Conservation (phyloP, 2,113 vertebrate species). For the human region DNA sequence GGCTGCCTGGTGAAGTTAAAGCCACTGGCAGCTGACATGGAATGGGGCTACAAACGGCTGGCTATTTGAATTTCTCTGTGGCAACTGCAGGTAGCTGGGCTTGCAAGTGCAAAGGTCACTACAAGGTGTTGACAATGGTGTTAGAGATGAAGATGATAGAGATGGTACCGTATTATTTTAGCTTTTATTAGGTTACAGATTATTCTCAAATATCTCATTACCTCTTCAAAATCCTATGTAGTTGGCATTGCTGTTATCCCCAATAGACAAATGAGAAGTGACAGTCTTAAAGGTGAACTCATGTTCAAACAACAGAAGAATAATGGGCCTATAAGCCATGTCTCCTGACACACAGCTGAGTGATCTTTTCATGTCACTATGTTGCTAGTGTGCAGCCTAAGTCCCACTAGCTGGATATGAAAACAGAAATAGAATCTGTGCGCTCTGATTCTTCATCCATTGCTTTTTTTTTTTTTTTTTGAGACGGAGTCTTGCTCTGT, state of each 20-base stretch:
- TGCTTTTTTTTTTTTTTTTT: too few relatives aligned
- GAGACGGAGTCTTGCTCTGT: too few relatives aligned
- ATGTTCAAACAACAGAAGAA: not conserved
- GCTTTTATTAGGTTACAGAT: not conserved
- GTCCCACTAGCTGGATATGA: not conserved
- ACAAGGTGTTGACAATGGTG: not conserved
- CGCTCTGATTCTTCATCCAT: not conserved
- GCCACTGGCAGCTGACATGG: rapidly evolving
- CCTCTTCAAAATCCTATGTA: not conserved
- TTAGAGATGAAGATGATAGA: not conserved
- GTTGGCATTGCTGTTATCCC: not conserved
- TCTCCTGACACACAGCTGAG: not conserved
- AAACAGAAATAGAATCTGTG: not conserved
- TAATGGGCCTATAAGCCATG: not conserved
- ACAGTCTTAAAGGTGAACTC: not conserved
- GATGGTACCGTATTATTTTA: not conserved
- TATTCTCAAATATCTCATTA: not conserved
- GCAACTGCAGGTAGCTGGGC: not conserved
- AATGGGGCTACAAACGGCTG: not conserved
- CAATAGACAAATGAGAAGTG: not conserved
- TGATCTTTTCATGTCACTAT: not conserved
- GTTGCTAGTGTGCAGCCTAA: not conserved
- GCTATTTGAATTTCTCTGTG: not conserved
- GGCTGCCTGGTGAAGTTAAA: not conserved
- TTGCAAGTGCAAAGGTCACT: not conserved